phyloP scores from a whole-genome alignment of 53 echinoderm and acorn worm genomes.

The Antedon mediterranea region DNA sequence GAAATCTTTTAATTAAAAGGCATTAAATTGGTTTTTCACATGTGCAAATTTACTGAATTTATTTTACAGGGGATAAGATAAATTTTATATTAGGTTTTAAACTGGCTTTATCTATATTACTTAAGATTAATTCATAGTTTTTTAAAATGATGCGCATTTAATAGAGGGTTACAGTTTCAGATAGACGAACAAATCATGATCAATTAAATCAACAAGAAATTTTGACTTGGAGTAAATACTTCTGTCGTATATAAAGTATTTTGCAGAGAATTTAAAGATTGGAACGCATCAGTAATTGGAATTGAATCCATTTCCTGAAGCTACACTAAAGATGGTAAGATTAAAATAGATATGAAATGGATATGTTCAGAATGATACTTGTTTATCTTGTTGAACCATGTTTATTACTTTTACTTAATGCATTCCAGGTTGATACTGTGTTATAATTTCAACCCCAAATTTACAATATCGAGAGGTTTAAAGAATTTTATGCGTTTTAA shows the following conservation, averaged over 20 bases:
- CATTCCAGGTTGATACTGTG: not conserved
- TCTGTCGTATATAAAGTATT: not conserved
- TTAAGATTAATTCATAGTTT: too few species aligned
- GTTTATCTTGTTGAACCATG: not conserved
- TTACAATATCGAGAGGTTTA: too few species aligned
- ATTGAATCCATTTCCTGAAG: not conserved
- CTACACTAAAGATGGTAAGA: not conserved
- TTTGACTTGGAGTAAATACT: not conserved
- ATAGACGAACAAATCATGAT: not conserved
- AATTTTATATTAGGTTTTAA: too few species aligned
- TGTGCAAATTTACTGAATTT: too few species aligned
- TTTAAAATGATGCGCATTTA: not conserved
- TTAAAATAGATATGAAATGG: not conserved
- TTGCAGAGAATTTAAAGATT: not conserved
- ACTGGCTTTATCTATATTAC: too few species aligned
- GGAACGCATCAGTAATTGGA: not conserved
- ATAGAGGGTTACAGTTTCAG: not conserved
- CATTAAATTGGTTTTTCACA: too few species aligned
- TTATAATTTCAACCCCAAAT: too few species aligned
- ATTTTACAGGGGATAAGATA: too few species aligned
- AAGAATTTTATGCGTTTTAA: too few species aligned
- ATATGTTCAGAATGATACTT: not conserved
- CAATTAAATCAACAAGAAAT: not conserved
- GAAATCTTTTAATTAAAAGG: too few species aligned
- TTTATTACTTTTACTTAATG: not conserved